Conservation (phyloP, 2,797 vertebrate genomes). For the Dendrocincla tyrannina region DNA sequence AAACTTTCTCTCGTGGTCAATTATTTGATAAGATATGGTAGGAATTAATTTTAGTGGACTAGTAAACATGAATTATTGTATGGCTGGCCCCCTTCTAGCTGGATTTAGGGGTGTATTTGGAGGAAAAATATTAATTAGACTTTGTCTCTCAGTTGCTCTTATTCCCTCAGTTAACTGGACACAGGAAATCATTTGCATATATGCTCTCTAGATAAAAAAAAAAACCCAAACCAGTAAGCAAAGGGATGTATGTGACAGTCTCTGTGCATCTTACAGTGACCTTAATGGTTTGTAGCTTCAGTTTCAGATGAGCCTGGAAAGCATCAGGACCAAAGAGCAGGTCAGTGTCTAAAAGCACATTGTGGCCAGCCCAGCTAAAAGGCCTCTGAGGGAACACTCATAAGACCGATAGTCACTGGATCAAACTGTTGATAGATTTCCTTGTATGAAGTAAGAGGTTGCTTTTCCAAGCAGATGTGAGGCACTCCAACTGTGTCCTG, state of each 20-base stretch:
- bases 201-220: not conserved
- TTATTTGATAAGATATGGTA: slow-evolving; percentile 63
- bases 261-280: not conserved
- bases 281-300: not conserved
- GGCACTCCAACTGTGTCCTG: not conserved
- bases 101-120: not conserved
- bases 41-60: slow-evolving; percentile 21
- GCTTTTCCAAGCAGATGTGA: not conserved
- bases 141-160: not conserved
- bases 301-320: not conserved
- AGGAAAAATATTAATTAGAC: not conserved
- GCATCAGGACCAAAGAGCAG: not conserved
- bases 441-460: not conserved
- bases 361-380: not conserved
- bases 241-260: not conserved
- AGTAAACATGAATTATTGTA: slow-evolving; percentile 11
- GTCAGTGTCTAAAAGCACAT: not conserved
- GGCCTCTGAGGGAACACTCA: not conserved
- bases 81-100: not conserved
- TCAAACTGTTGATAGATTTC: not conserved
- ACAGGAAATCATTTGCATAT: not conserved
- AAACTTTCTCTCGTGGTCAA: slow-evolving; percentile 46
- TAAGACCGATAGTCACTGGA: not conserved
- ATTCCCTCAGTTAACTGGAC: not conserved
- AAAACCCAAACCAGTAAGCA: not conserved